Evolutionary conservation across 2,888 invertebrate species (phyloP).

Genomic region (Andrena bicolor): DNA sequence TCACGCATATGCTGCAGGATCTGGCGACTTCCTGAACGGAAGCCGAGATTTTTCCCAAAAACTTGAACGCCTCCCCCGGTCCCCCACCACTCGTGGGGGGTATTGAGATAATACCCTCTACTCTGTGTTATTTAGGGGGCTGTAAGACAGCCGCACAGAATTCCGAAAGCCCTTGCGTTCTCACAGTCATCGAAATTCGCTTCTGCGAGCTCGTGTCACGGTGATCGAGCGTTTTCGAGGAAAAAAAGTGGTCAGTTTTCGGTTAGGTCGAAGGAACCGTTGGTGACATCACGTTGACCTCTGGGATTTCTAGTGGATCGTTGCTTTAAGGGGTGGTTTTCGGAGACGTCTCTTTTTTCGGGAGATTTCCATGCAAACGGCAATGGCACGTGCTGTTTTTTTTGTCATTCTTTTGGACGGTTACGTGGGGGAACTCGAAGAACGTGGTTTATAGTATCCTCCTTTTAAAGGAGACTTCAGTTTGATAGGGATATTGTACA

Average conservation of each 20-base stretch:
- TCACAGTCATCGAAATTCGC: slow-evolving; percentile 26
- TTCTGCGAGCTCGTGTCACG: slow-evolving; percentile 22
- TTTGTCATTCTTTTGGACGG: neutral
- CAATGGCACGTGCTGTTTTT: slow-evolving; percentile 27
- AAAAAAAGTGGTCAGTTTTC: slow-evolving; percentile 46
- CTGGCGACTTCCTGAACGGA: slow-evolving; percentile 64
- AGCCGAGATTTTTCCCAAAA: slow-evolving; percentile 76
- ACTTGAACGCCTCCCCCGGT: slow-evolving; percentile 37
- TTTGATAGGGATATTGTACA: neutral
- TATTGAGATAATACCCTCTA: slow-evolving; percentile 54
- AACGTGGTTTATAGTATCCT: neutral
- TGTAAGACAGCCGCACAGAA: slow-evolving; percentile 8
- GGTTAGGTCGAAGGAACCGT: slow-evolving; percentile 32
- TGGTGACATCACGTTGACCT: slow-evolving; percentile 47
- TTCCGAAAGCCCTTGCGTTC: slow-evolving; percentile 25
- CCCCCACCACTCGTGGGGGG: neutral
- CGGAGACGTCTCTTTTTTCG: neutral
- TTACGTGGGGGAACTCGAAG: neutral
- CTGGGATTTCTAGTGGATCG: slow-evolving; percentile 1
- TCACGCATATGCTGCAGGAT: slow-evolving; percentile 78
- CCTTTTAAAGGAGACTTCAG: neutral
- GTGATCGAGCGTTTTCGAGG: slow-evolving; percentile 52
- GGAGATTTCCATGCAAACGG: neutral
- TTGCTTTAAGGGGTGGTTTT: slow-evolving; percentile 17
- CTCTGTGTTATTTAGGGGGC: slow-evolving; percentile 2